Conservation (phyloP, 2,113 vertebrate species). For the Pipra filicauda region DNA sequence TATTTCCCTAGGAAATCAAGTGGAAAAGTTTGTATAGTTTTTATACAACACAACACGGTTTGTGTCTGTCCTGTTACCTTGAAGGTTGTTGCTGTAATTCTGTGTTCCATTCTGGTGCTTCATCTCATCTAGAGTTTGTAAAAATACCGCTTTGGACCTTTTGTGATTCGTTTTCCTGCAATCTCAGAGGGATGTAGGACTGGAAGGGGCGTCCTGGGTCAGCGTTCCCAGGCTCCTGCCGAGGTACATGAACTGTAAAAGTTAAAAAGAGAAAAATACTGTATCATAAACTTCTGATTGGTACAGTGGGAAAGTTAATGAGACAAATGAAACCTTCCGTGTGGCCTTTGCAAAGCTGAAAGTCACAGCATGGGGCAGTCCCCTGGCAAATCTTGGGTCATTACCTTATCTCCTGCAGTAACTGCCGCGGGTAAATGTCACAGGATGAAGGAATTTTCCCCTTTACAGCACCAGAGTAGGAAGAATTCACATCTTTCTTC, state of each 20-base stretch:
- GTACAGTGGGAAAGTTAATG: constrained; percentile 52
- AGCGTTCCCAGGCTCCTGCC: constrained; percentile 7
- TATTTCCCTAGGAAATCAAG: constrained; percentile 53
- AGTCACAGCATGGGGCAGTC: constrained; percentile 33
- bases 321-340: constrained; percentile 63
- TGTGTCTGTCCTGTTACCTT: neutral
- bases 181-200: constrained; percentile 15
- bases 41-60: neutral
- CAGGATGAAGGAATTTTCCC: constrained; percentile 35
- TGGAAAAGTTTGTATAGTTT: constrained; percentile 36
- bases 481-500: constrained; percentile 18
- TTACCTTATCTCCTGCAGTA: constrained; percentile 67
- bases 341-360: constrained; percentile 43
- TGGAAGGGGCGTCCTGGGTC: constrained; percentile 28
- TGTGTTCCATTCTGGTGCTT: constrained; percentile 29
- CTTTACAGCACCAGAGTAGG: neutral
- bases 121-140: constrained; percentile 40
- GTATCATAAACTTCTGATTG: constrained; percentile 51
- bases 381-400: constrained; percentile 53
- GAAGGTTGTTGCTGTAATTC: neutral
- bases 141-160: constrained; percentile 55
- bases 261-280: constrained; percentile 61
- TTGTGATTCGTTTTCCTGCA: constrained; percentile 45
- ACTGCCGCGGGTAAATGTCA: constrained; percentile 27
- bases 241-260: constrained; percentile 65